phyloP scores from a whole-genome alignment of 1,140 invertebrate genomes.

The Protaetia brevitarsis region DNA sequence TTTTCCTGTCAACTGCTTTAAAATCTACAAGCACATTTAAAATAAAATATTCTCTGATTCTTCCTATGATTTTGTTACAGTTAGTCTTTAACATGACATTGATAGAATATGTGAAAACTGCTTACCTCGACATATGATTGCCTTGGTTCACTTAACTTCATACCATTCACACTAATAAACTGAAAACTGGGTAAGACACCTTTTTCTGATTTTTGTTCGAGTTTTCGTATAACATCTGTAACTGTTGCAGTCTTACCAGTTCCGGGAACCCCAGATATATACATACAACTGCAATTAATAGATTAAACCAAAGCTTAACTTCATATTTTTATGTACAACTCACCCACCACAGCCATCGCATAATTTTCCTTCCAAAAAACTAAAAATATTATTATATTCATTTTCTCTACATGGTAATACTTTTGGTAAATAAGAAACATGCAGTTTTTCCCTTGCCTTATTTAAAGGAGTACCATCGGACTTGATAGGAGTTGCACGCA shows the following conservation, averaged over 20 bases:
- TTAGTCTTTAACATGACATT: background rate
- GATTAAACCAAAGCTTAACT: constrained; percentile 30
- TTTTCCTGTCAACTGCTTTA: constrained; percentile 65
- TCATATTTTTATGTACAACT: constrained; percentile 22
- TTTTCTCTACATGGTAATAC: constrained; percentile 72
- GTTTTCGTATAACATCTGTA: constrained; percentile 74
- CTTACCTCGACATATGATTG: constrained; percentile 81
- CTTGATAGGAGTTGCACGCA: constrained; percentile 30
- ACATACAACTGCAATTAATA: constrained; percentile 74
- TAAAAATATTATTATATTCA: constrained; percentile 74
- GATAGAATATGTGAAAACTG: background rate
- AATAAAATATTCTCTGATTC: background rate
- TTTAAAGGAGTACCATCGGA: constrained; percentile 38
- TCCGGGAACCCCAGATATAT: constrained; percentile 96
- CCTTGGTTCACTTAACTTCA: constrained; percentile 88
- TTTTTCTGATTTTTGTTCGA: constrained; percentile 60
- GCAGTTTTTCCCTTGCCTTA: constrained; percentile 40
- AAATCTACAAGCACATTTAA: constrained; percentile 49
- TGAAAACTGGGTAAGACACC: constrained; percentile 67
- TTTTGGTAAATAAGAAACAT: constrained; percentile 59
- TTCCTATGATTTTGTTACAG: background rate
- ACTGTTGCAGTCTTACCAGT: constrained; percentile 99
- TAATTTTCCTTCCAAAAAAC: constrained; percentile 74
- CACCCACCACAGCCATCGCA: constrained; percentile 70
- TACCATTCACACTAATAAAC: constrained; percentile 91